A percentile compares a stretch with the other conserved stretches of the same genome.
These are phyloP conservation scores for Agelastica alni DNA, from an alignment of 2,888 invertebrate species.

Conservation along the genomic window DNA sequence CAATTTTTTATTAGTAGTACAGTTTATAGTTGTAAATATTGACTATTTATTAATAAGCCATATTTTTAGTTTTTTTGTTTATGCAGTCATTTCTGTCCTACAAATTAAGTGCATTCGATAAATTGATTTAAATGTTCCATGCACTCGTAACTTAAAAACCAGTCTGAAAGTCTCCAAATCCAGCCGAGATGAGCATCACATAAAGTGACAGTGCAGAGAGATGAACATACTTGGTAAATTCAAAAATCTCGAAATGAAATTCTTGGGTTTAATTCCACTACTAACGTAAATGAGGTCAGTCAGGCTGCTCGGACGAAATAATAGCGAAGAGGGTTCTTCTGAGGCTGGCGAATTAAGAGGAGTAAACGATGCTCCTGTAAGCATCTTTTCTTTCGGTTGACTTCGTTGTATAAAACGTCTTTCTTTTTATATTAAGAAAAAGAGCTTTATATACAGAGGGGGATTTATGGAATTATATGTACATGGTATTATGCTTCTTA, in stretches of 20 bases:
- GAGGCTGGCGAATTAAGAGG: conserved; percentile 9
- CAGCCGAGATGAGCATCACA: neutral
- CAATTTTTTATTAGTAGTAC: too few species aligned
- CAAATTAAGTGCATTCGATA: too few species aligned
- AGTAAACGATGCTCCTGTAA: conserved; percentile 4
- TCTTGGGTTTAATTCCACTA: conserved; percentile 14
- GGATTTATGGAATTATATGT: too few species aligned
- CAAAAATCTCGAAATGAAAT: conserved; percentile 17
- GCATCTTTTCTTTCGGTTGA: conserved; percentile 2
- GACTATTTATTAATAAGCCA: too few species aligned
- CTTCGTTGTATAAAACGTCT: neutral
- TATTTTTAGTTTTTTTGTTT: too few species aligned
- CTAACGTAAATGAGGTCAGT: conserved; percentile 19
- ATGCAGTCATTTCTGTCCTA: too few species aligned
- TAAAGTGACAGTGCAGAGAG: conserved; percentile 1
- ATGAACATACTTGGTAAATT: conserved; percentile 6
- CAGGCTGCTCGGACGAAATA: conserved; percentile 17
- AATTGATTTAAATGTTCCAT: too few species aligned
- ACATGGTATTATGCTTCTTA: too few species aligned
- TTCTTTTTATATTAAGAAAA: neutral
- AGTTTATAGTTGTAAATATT: too few species aligned
- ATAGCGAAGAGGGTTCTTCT: conserved; percentile 10
- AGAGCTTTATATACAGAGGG: neutral
- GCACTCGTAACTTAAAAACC: too few species aligned
- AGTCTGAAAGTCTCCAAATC: too few species aligned